Conservation (phyloP, 2,797 vertebrate species). For the Ficedula albicollis region DNA sequence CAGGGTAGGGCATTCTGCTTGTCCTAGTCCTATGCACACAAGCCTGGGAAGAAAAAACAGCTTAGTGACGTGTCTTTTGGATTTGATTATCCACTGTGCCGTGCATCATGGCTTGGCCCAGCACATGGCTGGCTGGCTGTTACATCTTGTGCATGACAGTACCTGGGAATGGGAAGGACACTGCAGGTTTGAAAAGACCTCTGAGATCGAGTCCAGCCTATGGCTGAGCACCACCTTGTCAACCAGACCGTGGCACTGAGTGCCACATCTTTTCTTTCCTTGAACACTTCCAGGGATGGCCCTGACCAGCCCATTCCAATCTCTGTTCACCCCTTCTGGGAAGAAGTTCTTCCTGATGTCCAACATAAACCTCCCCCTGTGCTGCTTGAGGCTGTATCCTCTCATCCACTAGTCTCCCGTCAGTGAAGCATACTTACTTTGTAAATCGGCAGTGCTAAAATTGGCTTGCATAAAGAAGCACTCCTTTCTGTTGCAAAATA, state of each 20-base stretch:
- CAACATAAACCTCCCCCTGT: neutral
- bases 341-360: neutral
- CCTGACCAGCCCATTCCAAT: neutral
- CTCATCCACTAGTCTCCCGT: neutral
- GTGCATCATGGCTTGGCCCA: fast-evolving
- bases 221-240: neutral
- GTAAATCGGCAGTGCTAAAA: neutral
- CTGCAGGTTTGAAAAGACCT: neutral
- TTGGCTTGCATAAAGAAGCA: fast-evolving
- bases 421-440: fast-evolving
- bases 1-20: fast-evolving
- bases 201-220: neutral
- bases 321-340: neutral
- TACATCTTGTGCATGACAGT: fast-evolving
- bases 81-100: neutral
- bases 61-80: fast-evolving
- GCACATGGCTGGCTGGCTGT: fast-evolving
- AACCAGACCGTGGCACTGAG: neutral
- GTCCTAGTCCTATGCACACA: fast-evolving
- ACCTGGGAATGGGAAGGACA: neutral
- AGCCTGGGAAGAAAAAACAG: neutral
- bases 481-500: neutral
- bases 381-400: neutral
- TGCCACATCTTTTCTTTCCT: fast-evolving
- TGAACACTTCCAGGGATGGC: neutral